Evolutionary conservation across 2,113 vertebrate genomes (phyloP).

Genomic region (Larimichthys crocea): DNA sequence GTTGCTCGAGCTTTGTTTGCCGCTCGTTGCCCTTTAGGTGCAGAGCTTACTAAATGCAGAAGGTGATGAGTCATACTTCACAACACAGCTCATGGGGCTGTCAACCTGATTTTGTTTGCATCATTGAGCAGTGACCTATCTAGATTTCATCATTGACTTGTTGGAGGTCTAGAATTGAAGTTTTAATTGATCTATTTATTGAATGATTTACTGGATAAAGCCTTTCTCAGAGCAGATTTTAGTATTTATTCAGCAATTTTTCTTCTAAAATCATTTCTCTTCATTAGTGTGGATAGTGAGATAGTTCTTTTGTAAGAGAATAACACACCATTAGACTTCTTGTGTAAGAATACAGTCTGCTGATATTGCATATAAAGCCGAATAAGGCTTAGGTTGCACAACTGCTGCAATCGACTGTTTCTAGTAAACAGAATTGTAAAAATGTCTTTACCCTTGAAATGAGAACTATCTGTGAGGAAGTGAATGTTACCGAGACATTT

Average conservation of each 20-base stretch:
- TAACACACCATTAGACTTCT: background rate
- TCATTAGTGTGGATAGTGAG: background rate
- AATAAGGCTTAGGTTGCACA: conserved; percentile 34
- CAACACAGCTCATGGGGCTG: conserved; percentile 47
- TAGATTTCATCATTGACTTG: conserved; percentile 23
- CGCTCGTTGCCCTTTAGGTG: conserved; percentile 46
- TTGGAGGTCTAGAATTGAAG: background rate
- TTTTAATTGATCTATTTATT: background rate
- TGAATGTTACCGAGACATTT: conserved; percentile 74
- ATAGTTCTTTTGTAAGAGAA: background rate
- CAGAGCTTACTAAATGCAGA: conserved; percentile 67
- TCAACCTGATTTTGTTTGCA: conserved; percentile 57
- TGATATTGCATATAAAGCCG: background rate
- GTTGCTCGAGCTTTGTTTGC: conserved; percentile 43
- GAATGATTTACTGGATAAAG: background rate
- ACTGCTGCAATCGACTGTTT: conserved; percentile 43
- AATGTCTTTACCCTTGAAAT: conserved; percentile 71
- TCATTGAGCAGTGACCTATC: conserved; percentile 50
- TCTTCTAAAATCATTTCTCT: background rate
- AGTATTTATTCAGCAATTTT: background rate
- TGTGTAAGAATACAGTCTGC: conserved; percentile 14
- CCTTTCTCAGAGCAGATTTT: background rate
- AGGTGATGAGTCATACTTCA: conserved; percentile 72
- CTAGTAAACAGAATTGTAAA: conserved; percentile 69
- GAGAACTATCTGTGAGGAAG: conserved; percentile 85